These are phyloP conservation scores for Cryptoleucopteryx plumbea DNA, from an alignment of 2,113 vertebrate species.

Conservation along the genomic window DNA sequence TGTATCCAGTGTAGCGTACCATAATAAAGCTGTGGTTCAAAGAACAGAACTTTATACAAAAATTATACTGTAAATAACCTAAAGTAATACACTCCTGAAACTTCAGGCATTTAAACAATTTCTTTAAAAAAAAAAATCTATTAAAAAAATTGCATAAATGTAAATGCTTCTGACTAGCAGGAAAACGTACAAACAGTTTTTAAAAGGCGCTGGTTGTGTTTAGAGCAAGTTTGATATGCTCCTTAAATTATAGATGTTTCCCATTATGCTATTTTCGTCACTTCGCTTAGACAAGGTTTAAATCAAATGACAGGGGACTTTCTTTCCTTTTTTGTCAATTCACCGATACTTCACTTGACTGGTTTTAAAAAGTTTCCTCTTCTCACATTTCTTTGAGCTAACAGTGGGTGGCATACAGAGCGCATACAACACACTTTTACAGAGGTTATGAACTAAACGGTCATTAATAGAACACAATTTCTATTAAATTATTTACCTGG, in stretches of 20 bases:
- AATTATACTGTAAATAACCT: slow-evolving; percentile 75
- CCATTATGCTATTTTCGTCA: slow-evolving; percentile 36
- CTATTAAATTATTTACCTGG: slow-evolving; percentile 74
- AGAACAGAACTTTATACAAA: slow-evolving; percentile 79
- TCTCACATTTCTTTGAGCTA: slow-evolving; percentile 59
- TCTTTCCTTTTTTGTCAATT: slow-evolving; percentile 41
- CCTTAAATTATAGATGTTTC: slow-evolving; percentile 49
- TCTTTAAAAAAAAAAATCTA: slow-evolving; percentile 65
- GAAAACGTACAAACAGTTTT: slow-evolving; percentile 71
- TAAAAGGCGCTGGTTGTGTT: slow-evolving; percentile 74
- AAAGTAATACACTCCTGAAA: slow-evolving; percentile 74
- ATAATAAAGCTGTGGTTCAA: slow-evolving; percentile 84
- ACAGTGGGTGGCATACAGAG: slow-evolving; percentile 74
- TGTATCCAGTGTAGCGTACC: slow-evolving; percentile 87
- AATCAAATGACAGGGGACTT: slow-evolving; percentile 52
- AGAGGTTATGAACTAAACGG: slow-evolving; percentile 61
- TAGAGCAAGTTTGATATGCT: slow-evolving; percentile 64
- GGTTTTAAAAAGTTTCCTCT: slow-evolving; percentile 46
- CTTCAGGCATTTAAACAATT: slow-evolving; percentile 74
- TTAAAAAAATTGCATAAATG: slow-evolving; percentile 76
- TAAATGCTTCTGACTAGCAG: slow-evolving; percentile 75
- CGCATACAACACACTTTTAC: slow-evolving; percentile 66
- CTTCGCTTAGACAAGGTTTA: slow-evolving; percentile 54
- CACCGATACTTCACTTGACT: slow-evolving; percentile 38
- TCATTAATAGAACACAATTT: slow-evolving; percentile 67